Conservation (phyloP, 1,140 invertebrate genomes). For the Patella vulgata region DNA sequence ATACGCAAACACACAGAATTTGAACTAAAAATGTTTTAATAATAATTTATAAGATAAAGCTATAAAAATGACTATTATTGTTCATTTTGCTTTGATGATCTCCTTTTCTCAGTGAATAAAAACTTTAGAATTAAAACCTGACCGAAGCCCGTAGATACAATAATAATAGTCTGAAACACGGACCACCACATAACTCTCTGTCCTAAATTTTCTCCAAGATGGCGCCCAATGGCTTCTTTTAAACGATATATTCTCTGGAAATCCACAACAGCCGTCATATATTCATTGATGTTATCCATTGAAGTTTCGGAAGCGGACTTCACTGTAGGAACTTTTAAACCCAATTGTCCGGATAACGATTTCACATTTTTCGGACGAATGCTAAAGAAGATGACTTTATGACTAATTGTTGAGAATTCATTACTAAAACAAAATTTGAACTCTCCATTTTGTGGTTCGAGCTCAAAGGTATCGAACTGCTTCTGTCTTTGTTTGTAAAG, state of each 20-base stretch:
- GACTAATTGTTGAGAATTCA: conserved; percentile 95
- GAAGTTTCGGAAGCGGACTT: conserved; percentile 81
- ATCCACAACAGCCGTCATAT: conserved; percentile 77
- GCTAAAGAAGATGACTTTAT: conserved; percentile 95
- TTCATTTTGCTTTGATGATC: no score
- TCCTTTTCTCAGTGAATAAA: conserved; percentile 85
- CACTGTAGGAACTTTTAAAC: conserved; percentile 40
- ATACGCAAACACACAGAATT: no score
- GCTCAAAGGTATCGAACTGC: conserved; percentile 89
- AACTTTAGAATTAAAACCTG: conserved; percentile 93
- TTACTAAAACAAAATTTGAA: conserved; percentile 95
- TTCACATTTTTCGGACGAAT: conserved; percentile 91
- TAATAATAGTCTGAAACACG: conserved; percentile 83
- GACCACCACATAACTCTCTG: conserved; percentile 93
- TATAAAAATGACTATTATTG: no score
- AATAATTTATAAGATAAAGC: no score
- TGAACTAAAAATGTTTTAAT: no score
- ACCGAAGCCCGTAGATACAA: conserved; percentile 84
- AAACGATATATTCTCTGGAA: conserved; percentile 96
- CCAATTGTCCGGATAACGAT: conserved; percentile 74
- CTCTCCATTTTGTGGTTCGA: conserved; percentile 80
- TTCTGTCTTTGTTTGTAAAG: conserved; percentile 90
- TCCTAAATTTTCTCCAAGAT: conserved; percentile 94
- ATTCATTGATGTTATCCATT: conserved; percentile 88
- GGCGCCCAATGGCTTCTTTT: conserved; percentile 91